These are phyloP conservation scores for Amniataba percoides DNA, from an alignment of 2,797 vertebrate genomes.

Conservation along the genomic window DNA sequence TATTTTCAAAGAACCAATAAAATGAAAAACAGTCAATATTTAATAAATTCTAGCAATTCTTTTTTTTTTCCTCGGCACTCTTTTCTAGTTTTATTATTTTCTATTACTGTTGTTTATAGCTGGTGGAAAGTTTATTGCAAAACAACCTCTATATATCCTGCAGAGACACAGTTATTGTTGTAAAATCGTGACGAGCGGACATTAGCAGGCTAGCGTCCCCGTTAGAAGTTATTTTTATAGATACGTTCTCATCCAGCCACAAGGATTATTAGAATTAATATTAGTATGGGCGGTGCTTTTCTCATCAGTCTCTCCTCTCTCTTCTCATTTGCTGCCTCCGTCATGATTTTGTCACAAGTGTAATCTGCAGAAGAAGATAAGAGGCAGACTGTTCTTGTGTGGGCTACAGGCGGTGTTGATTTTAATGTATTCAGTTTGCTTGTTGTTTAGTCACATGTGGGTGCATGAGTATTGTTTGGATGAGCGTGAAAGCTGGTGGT, in stretches of 20 bases:
- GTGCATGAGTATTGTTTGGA: conserved; percentile 57
- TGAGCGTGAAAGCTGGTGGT: conserved; percentile 52
- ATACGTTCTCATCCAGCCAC: conserved; percentile 8
- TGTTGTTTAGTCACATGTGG: conserved; percentile 50
- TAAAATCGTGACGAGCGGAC: neutral
- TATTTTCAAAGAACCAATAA: conserved; percentile 13
- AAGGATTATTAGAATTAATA: conserved; percentile 28
- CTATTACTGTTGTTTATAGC: conserved; percentile 10
- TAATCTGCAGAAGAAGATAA: conserved; percentile 48
- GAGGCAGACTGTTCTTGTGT: conserved; percentile 56
- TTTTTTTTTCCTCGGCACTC: conserved; percentile 1
- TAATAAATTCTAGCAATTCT: conserved; percentile 16
- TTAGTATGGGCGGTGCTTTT: conserved; percentile 7
- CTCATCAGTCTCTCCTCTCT: conserved; percentile 20
- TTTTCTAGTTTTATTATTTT: conserved; percentile 20
- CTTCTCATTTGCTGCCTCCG: conserved; percentile 29
- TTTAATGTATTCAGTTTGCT: conserved; percentile 51
- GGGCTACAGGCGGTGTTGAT: conserved; percentile 35
- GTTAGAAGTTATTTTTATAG: neutral
- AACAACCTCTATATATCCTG: conserved; percentile 2
- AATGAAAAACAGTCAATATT: conserved; percentile 20
- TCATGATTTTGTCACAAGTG: conserved; percentile 41
- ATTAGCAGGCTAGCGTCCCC: neutral
- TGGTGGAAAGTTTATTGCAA: conserved; percentile 29
- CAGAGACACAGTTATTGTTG: neutral